phyloP scores from a whole-genome alignment of 2,888 invertebrate species.

The Blera fallax region DNA sequence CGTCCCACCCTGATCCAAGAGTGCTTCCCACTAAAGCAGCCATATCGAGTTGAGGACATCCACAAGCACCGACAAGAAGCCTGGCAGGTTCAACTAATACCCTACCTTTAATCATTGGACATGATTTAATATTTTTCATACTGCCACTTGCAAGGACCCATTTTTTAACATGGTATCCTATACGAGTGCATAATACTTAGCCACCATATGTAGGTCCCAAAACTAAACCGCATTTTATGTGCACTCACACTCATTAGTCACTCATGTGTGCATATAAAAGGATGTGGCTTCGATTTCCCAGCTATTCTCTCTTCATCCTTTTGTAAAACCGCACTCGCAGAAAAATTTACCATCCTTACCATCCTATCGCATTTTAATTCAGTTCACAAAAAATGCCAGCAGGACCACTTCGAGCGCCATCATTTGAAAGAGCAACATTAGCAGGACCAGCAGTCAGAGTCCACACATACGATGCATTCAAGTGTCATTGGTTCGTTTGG shows the following conservation, averaged over 20 bases:
- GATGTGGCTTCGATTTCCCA: not conserved
- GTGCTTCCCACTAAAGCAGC: too few species aligned
- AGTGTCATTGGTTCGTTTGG: slow-evolving; percentile 77
- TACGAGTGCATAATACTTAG: not conserved
- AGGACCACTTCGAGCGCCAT: not conserved
- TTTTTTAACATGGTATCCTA: not conserved
- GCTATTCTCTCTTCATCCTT: not conserved
- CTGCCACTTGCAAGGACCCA: too few species aligned
- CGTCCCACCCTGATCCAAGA: too few species aligned
- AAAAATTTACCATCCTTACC: not conserved
- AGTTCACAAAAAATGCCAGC: not conserved
- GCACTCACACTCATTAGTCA: not conserved
- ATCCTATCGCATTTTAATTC: not conserved
- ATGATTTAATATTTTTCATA: too few species aligned
- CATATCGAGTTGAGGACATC: too few species aligned
- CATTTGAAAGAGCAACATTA: not conserved
- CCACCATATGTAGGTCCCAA: not conserved
- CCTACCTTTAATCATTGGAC: too few species aligned
- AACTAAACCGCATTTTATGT: not conserved
- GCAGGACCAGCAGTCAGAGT: not conserved
- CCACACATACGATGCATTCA: slow-evolving; percentile 75
- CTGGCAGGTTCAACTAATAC: too few species aligned
- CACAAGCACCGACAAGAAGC: too few species aligned
- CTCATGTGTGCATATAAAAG: slow-evolving; percentile 29
- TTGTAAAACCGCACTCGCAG: not conserved